A percentile compares a stretch with the other conserved stretches of the same genome.
These are phyloP conservation scores for Scaptomyza graminum DNA, from an alignment of 1,140 invertebrate genomes.

Conservation along the genomic window DNA sequence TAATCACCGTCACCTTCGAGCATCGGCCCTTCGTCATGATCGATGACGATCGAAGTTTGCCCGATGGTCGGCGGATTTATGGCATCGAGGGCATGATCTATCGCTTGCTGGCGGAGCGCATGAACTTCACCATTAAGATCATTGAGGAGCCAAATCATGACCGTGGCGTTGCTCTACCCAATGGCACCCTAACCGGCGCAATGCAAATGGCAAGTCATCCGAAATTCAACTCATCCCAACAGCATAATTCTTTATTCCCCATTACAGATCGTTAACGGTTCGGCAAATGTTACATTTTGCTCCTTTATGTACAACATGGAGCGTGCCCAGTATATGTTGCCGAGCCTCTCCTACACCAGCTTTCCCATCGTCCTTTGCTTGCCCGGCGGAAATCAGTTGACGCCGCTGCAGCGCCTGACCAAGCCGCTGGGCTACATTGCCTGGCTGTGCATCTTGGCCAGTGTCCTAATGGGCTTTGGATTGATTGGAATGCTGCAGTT, in stretches of 20 bases:
- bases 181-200: conserved; percentile 71
- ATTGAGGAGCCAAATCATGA: conserved; percentile 36
- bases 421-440: conserved; percentile 62
- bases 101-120: conserved; percentile 47
- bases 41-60: neutral
- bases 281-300: conserved; percentile 67
- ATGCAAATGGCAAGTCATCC: conserved; percentile 54
- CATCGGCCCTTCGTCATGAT: conserved; percentile 53
- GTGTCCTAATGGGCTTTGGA: conserved; percentile 36
- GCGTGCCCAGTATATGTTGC: conserved; percentile 56
- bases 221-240: neutral
- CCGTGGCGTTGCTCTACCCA: conserved; percentile 53
- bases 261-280: conserved; percentile 64
- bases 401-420: conserved; percentile 59
- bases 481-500: conserved; percentile 46
- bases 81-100: conserved; percentile 73
- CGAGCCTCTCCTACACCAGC: conserved; percentile 58
- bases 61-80: conserved; percentile 3
- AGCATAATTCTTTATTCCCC: too few relatives aligned
- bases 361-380: conserved; percentile 63
- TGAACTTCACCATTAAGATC: conserved; percentile 67
- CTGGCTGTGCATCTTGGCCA: conserved; percentile 60
- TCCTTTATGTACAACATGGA: conserved; percentile 64
- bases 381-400: conserved; percentile 50
- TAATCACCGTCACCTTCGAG: conserved; percentile 52